Conservation (phyloP, 2,113 vertebrate genomes). For the Ceratotherium simum region DNA sequence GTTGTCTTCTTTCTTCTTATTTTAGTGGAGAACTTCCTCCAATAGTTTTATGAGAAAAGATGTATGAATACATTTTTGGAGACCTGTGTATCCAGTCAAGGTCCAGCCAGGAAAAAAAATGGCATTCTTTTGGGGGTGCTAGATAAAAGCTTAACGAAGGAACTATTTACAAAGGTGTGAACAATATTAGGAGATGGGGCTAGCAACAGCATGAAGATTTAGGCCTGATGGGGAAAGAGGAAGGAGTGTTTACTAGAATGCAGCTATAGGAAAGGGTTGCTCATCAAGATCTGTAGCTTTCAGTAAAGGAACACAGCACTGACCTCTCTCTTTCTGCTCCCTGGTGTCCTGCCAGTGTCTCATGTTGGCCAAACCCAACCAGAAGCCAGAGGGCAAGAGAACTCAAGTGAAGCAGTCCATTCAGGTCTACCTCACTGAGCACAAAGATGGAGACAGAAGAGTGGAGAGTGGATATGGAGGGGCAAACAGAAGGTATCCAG, state of each 20-base stretch:
- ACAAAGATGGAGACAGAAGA: not conserved
- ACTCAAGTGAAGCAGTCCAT: not conserved
- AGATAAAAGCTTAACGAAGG: not conserved
- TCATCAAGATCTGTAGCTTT: not conserved
- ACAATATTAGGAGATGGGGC: not conserved
- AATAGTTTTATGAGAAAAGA: conserved; percentile 21
- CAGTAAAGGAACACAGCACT: not conserved
- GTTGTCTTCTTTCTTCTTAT: conserved; percentile 23
- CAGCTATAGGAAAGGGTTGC: not conserved
- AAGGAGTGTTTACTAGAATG: not conserved
- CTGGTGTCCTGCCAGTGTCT: not conserved
- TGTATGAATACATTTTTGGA: not conserved
- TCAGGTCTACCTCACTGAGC: not conserved
- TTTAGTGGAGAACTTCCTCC: not conserved
- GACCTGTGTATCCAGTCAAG: not conserved
- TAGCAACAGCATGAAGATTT: not conserved
- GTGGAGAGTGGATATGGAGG: not conserved
- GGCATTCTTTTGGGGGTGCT: not conserved
- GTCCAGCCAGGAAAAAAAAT: not conserved
- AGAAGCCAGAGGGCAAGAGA: not conserved
- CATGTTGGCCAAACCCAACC: not conserved
- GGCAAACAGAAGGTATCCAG: not conserved
- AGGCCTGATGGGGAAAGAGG: not conserved
- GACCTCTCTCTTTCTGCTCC: not conserved
- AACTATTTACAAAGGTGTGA: not conserved